Evolutionary conservation across 2,113 vertebrate genomes (phyloP).

Genomic region (Sitta europaea): DNA sequence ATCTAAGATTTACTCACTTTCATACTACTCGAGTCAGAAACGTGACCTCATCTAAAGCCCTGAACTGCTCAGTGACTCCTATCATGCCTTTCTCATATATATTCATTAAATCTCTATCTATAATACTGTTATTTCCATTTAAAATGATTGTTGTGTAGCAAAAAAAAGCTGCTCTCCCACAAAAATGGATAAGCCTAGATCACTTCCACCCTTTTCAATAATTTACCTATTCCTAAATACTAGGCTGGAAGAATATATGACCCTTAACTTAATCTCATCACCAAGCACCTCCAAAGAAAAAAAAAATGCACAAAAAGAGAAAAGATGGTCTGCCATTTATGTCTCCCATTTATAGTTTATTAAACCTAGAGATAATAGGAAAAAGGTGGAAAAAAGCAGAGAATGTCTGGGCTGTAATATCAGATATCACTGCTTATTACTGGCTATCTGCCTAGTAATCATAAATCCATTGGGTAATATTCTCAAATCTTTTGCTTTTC

Average conservation of each 20-base stretch:
- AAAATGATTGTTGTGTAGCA: not conserved
- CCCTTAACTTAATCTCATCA: conserved; percentile 18
- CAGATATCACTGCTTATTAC: conserved; percentile 31
- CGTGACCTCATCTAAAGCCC: conserved; percentile 10
- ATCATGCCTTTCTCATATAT: conserved; percentile 41
- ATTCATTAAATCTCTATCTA: conserved; percentile 60
- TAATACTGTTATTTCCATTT: not conserved
- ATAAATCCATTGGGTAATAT: conserved; percentile 30
- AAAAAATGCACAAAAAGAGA: not conserved
- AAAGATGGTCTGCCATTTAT: conserved; percentile 15
- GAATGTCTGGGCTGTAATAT: not conserved
- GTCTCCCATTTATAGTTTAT: conserved; percentile 40
- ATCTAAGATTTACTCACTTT: conserved; percentile 20
- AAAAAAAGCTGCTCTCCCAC: conserved; percentile 6
- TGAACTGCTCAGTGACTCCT: conserved; percentile 18
- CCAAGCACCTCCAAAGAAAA: not conserved
- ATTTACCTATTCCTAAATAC: conserved; percentile 5
- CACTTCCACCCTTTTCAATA: conserved; percentile 25
- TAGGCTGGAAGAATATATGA: not conserved
- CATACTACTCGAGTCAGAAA: conserved; percentile 29
- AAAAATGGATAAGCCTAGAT: conserved; percentile 37
- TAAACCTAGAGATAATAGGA: conserved; percentile 56
- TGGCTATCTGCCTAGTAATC: conserved; percentile 40
- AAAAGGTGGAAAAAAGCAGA: conserved; percentile 30
- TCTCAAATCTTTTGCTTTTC: conserved; percentile 54